phyloP scores from a whole-genome alignment of 2,113 vertebrate species.

The Hemiscyllium ocellatum region DNA sequence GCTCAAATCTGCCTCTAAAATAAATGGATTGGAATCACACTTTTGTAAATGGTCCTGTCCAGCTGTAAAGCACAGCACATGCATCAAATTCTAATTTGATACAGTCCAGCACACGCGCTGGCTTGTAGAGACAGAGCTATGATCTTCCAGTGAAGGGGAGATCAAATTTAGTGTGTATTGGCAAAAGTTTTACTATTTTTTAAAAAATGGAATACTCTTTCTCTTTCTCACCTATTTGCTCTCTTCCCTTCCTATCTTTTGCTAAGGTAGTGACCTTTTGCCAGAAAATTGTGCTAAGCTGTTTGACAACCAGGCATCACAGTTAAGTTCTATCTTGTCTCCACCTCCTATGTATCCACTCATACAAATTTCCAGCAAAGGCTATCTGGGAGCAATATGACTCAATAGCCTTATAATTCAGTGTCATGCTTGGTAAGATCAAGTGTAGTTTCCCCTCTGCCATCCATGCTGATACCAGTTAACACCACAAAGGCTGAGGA shows the following conservation, averaged over 20 bases:
- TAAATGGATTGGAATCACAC: slow-evolving; percentile 34
- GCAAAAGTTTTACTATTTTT: neutral
- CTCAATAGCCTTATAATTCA: neutral
- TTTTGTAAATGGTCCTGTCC: slow-evolving; percentile 37
- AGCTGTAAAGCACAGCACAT: slow-evolving; percentile 28
- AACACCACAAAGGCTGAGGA: neutral
- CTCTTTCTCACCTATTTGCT: neutral
- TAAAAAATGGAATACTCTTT: neutral
- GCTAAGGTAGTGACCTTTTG: neutral
- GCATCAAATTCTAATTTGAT: slow-evolving; percentile 36
- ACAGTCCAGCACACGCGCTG: slow-evolving; percentile 26
- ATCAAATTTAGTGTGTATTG: neutral
- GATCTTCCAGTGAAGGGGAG: neutral
- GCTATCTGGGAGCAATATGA: neutral
- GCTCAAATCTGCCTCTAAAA: slow-evolving; percentile 27
- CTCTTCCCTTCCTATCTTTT: neutral
- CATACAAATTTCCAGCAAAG: neutral
- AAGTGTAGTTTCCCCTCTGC: neutral
- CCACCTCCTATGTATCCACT: neutral
- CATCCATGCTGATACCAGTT: neutral
- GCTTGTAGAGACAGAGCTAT: neutral
- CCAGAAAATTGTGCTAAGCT: neutral
- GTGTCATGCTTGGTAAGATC: neutral
- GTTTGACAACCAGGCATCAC: neutral
- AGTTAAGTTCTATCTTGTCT: neutral